phyloP scores from a whole-genome alignment of 2,113 vertebrate genomes.

The Oceanodroma tethys region DNA sequence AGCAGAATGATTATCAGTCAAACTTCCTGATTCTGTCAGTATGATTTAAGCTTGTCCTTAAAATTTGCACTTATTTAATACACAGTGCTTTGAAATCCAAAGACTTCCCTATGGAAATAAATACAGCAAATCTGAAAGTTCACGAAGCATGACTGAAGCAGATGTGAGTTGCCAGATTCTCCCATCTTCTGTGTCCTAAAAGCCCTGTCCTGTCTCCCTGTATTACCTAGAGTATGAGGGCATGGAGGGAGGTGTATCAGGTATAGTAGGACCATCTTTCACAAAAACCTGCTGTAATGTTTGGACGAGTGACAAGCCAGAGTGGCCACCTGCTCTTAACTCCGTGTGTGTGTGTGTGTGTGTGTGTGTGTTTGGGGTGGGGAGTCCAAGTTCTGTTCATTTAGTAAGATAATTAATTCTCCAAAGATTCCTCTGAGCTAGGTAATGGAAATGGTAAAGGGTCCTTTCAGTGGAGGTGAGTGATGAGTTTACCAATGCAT shows the following conservation, averaged over 20 bases:
- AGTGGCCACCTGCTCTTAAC: background rate
- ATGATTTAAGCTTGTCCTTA: background rate
- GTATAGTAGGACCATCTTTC: background rate
- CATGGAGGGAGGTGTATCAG: background rate
- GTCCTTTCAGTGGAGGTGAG: background rate
- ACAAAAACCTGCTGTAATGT: background rate
- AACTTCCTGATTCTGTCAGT: background rate
- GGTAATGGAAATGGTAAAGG: background rate
- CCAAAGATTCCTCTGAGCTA: background rate
- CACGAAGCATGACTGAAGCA: background rate
- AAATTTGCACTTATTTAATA: background rate
- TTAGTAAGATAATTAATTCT: background rate
- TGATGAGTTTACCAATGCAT: background rate
- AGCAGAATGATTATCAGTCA: background rate
- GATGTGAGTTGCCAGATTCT: background rate
- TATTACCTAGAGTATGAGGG: background rate
- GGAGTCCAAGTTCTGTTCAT: background rate
- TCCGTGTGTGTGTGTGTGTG: too few relatives aligned
- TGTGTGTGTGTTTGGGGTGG: background rate
- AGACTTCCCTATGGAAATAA: background rate
- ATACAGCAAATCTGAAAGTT: background rate
- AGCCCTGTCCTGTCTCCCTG: background rate
- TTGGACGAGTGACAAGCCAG: background rate
- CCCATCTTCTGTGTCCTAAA: background rate
- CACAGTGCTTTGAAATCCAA: background rate